phyloP scores from a whole-genome alignment of 2,797 vertebrate genomes.

The Margarornis squamiger region DNA sequence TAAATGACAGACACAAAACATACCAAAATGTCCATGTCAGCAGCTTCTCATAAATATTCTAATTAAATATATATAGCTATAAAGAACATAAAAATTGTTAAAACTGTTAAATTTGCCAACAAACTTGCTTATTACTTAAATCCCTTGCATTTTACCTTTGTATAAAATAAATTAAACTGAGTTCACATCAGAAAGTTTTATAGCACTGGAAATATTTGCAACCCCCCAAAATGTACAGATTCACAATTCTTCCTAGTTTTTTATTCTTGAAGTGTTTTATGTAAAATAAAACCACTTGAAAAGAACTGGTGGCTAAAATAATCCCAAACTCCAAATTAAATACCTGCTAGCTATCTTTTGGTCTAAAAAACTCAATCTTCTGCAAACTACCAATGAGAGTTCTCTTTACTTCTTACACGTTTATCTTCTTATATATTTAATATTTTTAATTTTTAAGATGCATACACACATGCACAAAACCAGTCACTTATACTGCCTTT shows the following conservation, averaged over 20 bases:
- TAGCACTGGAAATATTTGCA: neutral
- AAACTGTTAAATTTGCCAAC: neutral
- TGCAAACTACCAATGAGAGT: neutral
- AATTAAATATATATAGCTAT: neutral
- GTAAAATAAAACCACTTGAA: neutral
- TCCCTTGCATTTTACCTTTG: neutral
- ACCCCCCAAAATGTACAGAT: neutral
- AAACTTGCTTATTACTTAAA: neutral
- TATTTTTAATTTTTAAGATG: neutral
- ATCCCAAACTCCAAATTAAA: neutral
- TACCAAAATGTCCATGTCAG: neutral
- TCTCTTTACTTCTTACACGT: neutral
- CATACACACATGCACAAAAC: neutral
- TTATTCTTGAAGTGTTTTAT: neutral
- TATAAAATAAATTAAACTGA: neutral
- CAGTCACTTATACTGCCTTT: neutral
- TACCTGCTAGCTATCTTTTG: neutral
- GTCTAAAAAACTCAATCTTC: neutral
- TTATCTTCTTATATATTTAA: neutral
- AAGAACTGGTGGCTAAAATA: neutral
- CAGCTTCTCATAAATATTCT: neutral
- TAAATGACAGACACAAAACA: neutral
- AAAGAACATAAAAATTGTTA: neutral
- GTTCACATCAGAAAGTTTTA: neutral
- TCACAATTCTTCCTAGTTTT: neutral